Evolutionary conservation across 2,797 vertebrate genomes (phyloP), one percentile per base, ranked within the genome.

Genomic region (Xiphophorus birchmanni): DNA sequence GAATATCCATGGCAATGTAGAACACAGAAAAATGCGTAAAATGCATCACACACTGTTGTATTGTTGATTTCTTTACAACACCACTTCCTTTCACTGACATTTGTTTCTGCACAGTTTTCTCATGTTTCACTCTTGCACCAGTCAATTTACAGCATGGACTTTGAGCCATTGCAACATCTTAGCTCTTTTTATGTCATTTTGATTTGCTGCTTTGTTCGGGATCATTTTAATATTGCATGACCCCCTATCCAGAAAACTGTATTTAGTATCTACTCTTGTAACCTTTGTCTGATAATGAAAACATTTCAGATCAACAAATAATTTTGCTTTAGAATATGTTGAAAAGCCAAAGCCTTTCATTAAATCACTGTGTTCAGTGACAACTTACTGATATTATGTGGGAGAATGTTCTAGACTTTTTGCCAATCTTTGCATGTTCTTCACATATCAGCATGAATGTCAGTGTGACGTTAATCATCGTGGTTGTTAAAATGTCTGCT

Each of bases 401-500:
- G 63, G 15, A 52, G 32, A 45, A 37, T 21, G 42, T 81, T 45
- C 35, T 2, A 5, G 23, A 56, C 29, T 75, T n/a, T 76, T 79
- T 78, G 1, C 10, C 48, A 37, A 37, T 47, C 45, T 67, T 37
- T 60, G 4, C 11, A 1, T 47, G 48, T 58, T 11, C 78, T 26
- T 40, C 29, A 83, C 69, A 82, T 17, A 45, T 65, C 77, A 48
- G n/a, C 50, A 72, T 47, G 75, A 63, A 44, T 58, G 35, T 18
- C 67, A 88, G 52, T 71, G 82, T 58, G 81, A 44, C 21, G 58
- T 42, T 82, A 58, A 44, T 79, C 77, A 83, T 78, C 12, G 32
- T 44, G 21, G 32, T 80, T 80, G 71, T 37, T 80, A 8, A 75
- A 83, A 32, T 32, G n/a, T 37, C 63, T 80, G 47, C 35, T 75